Base-by-base conservation (phyloP, 1,140 invertebrate species). In the Arion vulgaris region DNA sequence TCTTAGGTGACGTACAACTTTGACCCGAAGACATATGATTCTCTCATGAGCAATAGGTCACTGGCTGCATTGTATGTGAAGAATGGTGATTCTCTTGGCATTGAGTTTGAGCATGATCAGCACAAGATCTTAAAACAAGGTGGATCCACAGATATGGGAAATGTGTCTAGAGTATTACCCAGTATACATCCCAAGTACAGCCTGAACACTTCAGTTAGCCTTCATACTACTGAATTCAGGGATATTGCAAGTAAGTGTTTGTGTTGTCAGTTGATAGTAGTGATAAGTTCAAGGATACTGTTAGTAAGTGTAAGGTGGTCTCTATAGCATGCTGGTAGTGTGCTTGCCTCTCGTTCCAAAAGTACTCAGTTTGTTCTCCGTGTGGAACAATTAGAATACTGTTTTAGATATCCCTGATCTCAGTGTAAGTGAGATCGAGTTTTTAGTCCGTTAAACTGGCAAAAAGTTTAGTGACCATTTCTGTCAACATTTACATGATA, bases 151-250 rank as follows among this genome's bases (percentile, higher is more conserved):
- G 89, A 89, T 68, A 89, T 89, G 91, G 92, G 92, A 0, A 91
- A 92, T 82, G 92, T 92, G 17, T 92, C 91, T 36, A 89, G 90
- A 36, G 88, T 88, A 19, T 84, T 92, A 11, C 92, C 92, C 0
- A 89, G 87, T 80, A 89, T 92, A 28, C 91, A 92, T 81, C 92
- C 92, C 0, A 86, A 87, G n/a, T 92, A 87, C 83, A 83, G 84
- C 32, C 89, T 92, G 2, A 88, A 88, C 28, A 90, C 90, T 4
- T 73, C 19, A 32, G 88, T 87, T 15, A 83, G 85, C 74, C 86
- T 85, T 23, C 91, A 92, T 73, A 86, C 91, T 26, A 75, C 71
- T 49, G 90, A 86, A 5, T 92, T 92, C 83, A 85, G 87, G 28
- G 77, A 76, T 38, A 84, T 85, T 41, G 85, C 91, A n/a, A 84